A percentile compares a stretch with the other conserved stretches of the same genome.
These are phyloP conservation scores for Drosophila mojavensis DNA, from an alignment of 1,140 invertebrate species.

Conservation along the genomic window DNA sequence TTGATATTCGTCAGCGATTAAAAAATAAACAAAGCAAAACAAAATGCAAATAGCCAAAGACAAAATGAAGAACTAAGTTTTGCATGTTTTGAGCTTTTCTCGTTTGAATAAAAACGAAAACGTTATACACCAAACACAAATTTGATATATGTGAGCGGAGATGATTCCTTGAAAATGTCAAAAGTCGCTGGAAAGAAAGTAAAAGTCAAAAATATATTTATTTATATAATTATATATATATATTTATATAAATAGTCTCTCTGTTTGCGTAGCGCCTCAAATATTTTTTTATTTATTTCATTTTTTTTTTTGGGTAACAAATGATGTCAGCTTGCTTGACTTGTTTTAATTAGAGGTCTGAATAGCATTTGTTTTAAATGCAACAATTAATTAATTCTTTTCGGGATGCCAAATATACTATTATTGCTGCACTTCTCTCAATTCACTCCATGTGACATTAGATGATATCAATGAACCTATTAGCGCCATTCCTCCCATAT, in stretches of 20 bases:
- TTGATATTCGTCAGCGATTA: slow-evolving; percentile 42
- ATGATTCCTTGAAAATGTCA: slow-evolving; percentile 36
- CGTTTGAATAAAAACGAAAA: slow-evolving; percentile 59
- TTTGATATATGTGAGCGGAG: slow-evolving; percentile 17
- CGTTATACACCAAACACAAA: slow-evolving; percentile 31
- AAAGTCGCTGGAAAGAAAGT: slow-evolving; percentile 52
- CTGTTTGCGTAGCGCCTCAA: background rate
- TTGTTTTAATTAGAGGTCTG: slow-evolving; percentile 31
- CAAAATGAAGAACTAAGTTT: slow-evolving; percentile 35
- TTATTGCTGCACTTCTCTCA: background rate
- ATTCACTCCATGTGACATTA: no score
- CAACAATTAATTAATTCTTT: slow-evolving; percentile 15
- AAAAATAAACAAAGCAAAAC: slow-evolving; percentile 6
- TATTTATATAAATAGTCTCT: slow-evolving; percentile 1
- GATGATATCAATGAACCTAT: slow-evolving; percentile 59
- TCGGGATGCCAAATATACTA: background rate
- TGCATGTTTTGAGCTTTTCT: slow-evolving; percentile 18
- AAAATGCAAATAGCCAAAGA: slow-evolving; percentile 23
- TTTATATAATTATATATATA: background rate
- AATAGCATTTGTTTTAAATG: slow-evolving; percentile 2
- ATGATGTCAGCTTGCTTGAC: slow-evolving; percentile 37
- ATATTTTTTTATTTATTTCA: background rate
- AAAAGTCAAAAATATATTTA: slow-evolving; percentile 35
- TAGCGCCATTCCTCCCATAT: slow-evolving; percentile 43
- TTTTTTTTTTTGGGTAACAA: slow-evolving; percentile 13